Conservation (phyloP, 1,140 invertebrate species). For the Temnothorax longispinosus region DNA sequence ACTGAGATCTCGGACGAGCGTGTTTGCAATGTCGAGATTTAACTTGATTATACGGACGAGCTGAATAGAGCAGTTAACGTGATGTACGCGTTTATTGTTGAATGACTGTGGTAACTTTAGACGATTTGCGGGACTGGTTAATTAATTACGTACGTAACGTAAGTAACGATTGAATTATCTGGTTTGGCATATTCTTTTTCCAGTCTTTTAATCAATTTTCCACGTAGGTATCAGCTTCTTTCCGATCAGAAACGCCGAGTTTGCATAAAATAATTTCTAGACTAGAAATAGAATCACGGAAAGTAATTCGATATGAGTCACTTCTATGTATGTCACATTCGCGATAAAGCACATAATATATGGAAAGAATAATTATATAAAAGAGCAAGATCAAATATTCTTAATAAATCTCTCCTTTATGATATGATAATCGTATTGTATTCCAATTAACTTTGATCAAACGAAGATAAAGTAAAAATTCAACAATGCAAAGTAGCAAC, state of each 20-base stretch:
- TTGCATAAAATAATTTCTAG: background rate
- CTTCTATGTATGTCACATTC: background rate
- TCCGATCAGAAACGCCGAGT: background rate
- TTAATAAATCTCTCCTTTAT: background rate
- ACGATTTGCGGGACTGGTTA: background rate
- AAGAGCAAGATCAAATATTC: background rate
- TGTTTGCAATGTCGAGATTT: slow-evolving; percentile 47
- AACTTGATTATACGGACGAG: slow-evolving; percentile 45
- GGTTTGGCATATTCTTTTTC: background rate
- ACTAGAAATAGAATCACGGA: background rate
- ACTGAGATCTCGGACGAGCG: slow-evolving; percentile 42
- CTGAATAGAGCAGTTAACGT: slow-evolving; percentile 32
- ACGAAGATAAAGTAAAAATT: slow-evolving; percentile 11
- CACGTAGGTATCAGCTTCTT: background rate
- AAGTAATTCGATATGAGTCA: background rate
- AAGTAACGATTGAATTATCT: background rate
- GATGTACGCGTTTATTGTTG: slow-evolving; percentile 2
- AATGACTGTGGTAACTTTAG: background rate
- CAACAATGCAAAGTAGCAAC: slow-evolving; percentile 21
- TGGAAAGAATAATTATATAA: background rate
- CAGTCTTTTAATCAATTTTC: background rate
- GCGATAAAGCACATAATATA: background rate
- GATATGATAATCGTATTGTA: background rate
- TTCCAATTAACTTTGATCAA: slow-evolving; percentile 30
- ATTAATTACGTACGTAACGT: background rate